Evolutionary conservation across 2,888 invertebrate species (phyloP).

Genomic region (Dasysyrphus tricinctus): DNA sequence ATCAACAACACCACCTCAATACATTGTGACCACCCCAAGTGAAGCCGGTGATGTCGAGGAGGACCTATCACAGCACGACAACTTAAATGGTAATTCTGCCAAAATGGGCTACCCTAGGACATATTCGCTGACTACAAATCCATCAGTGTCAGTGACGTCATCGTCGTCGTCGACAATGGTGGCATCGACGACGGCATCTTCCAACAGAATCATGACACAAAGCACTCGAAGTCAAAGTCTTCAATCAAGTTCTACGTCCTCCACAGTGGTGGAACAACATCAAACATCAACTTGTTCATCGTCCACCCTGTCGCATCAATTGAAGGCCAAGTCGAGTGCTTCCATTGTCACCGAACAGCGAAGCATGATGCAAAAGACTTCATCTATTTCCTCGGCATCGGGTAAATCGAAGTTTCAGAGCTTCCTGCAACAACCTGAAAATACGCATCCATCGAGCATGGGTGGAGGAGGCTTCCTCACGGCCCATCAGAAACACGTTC

Average conservation of each 20-base stretch:
- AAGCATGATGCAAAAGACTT: constrained; percentile 79
- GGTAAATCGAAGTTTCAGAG: constrained; percentile 83
- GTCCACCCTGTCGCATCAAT: constrained; percentile 83
- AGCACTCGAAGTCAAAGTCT: constrained; percentile 82
- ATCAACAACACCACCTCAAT: constrained; percentile 80
- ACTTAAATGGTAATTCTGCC: constrained; percentile 69
- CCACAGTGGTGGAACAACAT: constrained; percentile 79
- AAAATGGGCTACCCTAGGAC: constrained; percentile 42
- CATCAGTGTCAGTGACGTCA: constrained; percentile 62
- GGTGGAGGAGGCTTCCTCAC: constrained; percentile 80
- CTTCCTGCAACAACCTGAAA: constrained; percentile 83
- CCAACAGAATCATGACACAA: constrained; percentile 75
- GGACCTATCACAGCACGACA: constrained; percentile 76
- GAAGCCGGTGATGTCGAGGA: constrained; percentile 81
- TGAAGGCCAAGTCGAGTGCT: constrained; percentile 82
- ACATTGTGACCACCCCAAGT: constrained; percentile 83
- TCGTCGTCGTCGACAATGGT: constrained; percentile 43
- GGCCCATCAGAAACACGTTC: constrained; percentile 83
- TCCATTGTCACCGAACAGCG: constrained; percentile 82
- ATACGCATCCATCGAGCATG: constrained; percentile 77
- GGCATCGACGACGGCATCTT: constrained; percentile 66
- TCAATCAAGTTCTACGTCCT: constrained; percentile 78
- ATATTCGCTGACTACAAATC: constrained; percentile 71
- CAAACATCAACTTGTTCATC: constrained; percentile 73
- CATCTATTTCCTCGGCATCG: constrained; percentile 76